These are phyloP conservation scores for Cryptocephalus moraei DNA, from an alignment of 2,888 invertebrate species.

Conservation along the genomic window DNA sequence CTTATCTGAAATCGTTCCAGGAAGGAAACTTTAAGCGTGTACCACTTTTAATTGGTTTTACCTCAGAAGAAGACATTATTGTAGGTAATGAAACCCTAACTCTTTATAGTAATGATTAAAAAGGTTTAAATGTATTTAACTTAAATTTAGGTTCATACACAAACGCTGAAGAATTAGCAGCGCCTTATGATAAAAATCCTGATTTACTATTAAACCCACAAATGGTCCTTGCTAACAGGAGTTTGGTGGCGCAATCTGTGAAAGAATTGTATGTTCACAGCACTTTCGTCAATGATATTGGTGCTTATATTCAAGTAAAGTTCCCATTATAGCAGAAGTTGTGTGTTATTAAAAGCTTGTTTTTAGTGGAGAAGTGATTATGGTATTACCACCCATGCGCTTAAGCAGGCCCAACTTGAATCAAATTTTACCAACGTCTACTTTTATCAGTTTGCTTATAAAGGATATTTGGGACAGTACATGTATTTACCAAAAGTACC, in stretches of 20 bases:
- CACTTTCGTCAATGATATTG: neutral
- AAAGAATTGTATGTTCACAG: neutral
- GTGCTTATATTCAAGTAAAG: neutral
- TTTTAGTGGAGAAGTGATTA: neutral
- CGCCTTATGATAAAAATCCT: neutral
- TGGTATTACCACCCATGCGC: neutral
- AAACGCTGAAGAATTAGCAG: neutral
- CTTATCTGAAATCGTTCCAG: conserved; percentile 3
- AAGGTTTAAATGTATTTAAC: too few species aligned
- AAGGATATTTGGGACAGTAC: neutral
- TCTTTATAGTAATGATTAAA: too few species aligned
- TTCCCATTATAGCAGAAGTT: neutral
- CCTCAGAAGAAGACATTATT: conserved; percentile 10
- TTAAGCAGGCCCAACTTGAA: neutral
- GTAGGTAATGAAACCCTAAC: neutral
- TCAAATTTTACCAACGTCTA: neutral
- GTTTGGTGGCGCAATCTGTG: neutral
- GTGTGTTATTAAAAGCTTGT: neutral
- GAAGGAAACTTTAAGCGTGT: conserved; percentile 6
- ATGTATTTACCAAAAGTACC: neutral
- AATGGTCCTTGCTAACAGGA: neutral
- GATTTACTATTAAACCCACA: neutral
- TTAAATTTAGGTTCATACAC: too few species aligned
- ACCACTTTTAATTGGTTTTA: conserved; percentile 10
- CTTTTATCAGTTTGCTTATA: neutral